Evolutionary conservation across 2,797 vertebrate species (phyloP), one percentile per base, ranked within the genome.

Genomic region (Champsocephalus esox): DNA sequence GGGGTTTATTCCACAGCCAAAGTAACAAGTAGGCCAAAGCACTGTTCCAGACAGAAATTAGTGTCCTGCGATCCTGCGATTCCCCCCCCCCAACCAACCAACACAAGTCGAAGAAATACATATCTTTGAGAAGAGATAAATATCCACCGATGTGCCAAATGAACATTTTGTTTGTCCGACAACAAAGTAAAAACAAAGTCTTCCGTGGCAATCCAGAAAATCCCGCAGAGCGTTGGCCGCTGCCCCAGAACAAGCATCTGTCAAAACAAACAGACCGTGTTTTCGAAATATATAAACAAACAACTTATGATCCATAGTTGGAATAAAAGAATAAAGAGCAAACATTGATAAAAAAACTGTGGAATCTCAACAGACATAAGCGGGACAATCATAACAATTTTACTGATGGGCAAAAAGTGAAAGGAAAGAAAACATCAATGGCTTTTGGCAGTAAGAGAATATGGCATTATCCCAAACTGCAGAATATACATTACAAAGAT

Each of bases 191-290:
- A 89, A 94, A 93, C 87, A 87, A 87, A 92, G 92, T 95, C 91
- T 93, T 91, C 89, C 73, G 83, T 89, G 90, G 93, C 92, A 89
- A 91, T 93, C 87, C 92, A 89, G 91, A 92, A 93, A 94, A 92
- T 94, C 93, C 92, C 88, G 91, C 92, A 92, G 92, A 91, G 92
- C 87, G 88, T 94, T 96, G 95, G 94, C 92, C 86, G 70, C 69
- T 84, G 87, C 93, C 93, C 93, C 92, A 95, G 92, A 95, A 94
- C 89, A 90, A 94, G 94, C 94, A 94, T 95, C 94, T 95, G 94
- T 94, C 93, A 95, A 93, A 95, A 94, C 92, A 94, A 95, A 94
- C 91, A 92, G 86, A 88, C 92, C 88, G 91, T 85, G 84, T 92
- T 94, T 88, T 83, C 77, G 50, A 88, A 88, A 87, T 88, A 92